phyloP scores from a whole-genome alignment of 2,888 invertebrate species.

The Aphelenchoides bicaudatus region DNA sequence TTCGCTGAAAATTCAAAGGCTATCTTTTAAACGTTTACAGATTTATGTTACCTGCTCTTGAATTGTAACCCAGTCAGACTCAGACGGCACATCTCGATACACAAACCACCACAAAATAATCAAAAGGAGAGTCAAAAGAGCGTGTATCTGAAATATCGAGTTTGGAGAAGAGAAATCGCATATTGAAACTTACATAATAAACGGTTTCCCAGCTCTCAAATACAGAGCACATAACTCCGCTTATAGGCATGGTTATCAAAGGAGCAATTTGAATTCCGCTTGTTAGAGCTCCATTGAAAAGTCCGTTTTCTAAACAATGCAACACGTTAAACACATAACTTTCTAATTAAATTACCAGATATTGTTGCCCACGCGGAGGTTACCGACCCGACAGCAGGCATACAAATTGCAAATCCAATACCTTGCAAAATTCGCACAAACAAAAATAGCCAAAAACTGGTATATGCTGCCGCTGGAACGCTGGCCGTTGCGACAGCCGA shows the following conservation, averaged over 20 bases:
- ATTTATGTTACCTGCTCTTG: no score
- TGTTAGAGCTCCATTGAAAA: constrained; percentile 37
- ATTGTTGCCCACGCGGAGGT: constrained; percentile 37
- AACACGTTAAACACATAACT: no score
- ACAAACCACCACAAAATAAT: constrained; percentile 36
- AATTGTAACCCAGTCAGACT: constrained; percentile 25
- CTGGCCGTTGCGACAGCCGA: constrained; percentile 36
- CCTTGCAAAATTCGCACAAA: constrained; percentile 35
- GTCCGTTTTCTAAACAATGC: constrained; percentile 41
- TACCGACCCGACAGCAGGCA: constrained; percentile 34
- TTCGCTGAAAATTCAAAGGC: no score
- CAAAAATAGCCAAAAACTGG: constrained; percentile 35
- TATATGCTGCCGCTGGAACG: constrained; percentile 29
- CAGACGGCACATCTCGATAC: constrained; percentile 37
- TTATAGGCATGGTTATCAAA: constrained; percentile 37
- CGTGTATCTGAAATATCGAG: no score
- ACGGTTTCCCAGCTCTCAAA: constrained; percentile 28
- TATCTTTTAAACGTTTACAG: no score
- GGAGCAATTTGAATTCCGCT: constrained; percentile 37
- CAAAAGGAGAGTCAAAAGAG: constrained; percentile 30
- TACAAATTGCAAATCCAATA: constrained; percentile 34
- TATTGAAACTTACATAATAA: no score
- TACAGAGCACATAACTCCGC: constrained; percentile 35
- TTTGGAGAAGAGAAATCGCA: no score
- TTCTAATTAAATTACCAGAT: no score